Evolutionary conservation across 2,797 vertebrate genomes (phyloP).

Genomic region (Anableps anableps): DNA sequence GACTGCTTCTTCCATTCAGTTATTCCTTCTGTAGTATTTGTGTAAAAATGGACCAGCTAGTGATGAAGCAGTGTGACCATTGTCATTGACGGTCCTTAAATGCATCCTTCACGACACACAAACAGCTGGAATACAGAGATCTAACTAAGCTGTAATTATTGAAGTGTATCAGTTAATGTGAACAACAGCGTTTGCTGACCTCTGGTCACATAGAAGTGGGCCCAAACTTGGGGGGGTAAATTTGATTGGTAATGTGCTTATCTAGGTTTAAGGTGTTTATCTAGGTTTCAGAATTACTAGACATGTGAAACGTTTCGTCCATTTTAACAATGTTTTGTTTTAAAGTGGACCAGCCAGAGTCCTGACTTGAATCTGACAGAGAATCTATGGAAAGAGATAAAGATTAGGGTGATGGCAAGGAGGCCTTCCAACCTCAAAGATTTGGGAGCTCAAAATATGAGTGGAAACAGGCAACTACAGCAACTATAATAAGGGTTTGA

Average conservation of each 20-base stretch:
- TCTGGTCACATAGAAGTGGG: slow-evolving; percentile 45
- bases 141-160: slow-evolving; percentile 80
- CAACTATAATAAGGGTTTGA: background rate
- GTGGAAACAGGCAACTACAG: background rate
- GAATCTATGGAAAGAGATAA: background rate
- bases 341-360: background rate
- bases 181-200: slow-evolving; percentile 75
- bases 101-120: slow-evolving; percentile 62
- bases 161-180: slow-evolving; percentile 79
- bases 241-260: slow-evolving; percentile 1
- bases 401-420: background rate
- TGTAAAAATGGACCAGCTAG: slow-evolving; percentile 71
- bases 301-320: background rate
- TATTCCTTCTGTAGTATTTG: slow-evolving; percentile 65
- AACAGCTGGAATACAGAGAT: slow-evolving; percentile 70
- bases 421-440: background rate
- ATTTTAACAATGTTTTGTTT: background rate
- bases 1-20: slow-evolving; percentile 40
- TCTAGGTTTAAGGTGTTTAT: background rate
- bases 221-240: background rate
- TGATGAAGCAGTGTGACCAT: slow-evolving; percentile 70
- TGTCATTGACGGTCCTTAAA: slow-evolving; percentile 82
- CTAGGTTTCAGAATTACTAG: background rate
- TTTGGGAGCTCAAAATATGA: background rate
- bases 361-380: background rate